These are phyloP conservation scores for Drosophila grimshawi DNA, from an alignment of 1,140 invertebrate genomes.

Conservation along the genomic window DNA sequence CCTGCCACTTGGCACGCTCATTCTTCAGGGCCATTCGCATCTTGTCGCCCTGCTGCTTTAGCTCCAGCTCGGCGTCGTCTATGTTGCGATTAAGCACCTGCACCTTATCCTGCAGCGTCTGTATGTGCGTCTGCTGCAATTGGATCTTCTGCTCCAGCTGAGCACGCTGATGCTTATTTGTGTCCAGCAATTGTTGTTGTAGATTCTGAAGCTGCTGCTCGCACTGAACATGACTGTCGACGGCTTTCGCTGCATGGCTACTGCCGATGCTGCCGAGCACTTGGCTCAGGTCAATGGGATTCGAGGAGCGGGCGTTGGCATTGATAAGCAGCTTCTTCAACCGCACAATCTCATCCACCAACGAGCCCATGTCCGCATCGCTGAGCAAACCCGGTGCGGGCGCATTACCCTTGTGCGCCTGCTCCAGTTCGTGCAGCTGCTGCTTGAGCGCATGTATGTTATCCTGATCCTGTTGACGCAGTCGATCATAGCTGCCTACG, in stretches of 20 bases:
- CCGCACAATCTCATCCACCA: conserved; percentile 86
- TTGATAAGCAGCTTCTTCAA: conserved; percentile 86
- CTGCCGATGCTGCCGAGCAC: conserved; percentile 83
- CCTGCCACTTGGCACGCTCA: conserved; percentile 87
- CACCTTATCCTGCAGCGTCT: conserved; percentile 88
- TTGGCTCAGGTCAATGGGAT: conserved; percentile 85
- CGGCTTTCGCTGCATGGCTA: conserved; percentile 41
- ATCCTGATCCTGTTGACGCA: conserved; percentile 90
- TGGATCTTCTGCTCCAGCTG: conserved; percentile 63
- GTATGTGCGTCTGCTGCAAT: conserved; percentile 86
- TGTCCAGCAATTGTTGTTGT: conserved; percentile 84
- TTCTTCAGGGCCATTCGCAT: conserved; percentile 83
- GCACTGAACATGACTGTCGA: conserved; percentile 74
- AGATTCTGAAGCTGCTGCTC: conserved; percentile 85
- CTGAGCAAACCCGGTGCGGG: not conserved
- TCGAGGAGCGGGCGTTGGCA: conserved; percentile 86
- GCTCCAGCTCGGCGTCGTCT: conserved; percentile 86
- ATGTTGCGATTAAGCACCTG: conserved; percentile 87
- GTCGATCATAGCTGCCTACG: conserved; percentile 91
- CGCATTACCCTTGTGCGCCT: conserved; percentile 16
- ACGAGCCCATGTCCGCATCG: conserved; percentile 61
- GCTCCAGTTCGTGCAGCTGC: conserved; percentile 74
- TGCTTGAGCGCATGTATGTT: conserved; percentile 90
- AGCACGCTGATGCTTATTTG: conserved; percentile 46
- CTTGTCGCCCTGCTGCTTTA: conserved; percentile 85